Conservation (phyloP, 23 tunicate genomes). For the Halocynthia roretzi region DNA sequence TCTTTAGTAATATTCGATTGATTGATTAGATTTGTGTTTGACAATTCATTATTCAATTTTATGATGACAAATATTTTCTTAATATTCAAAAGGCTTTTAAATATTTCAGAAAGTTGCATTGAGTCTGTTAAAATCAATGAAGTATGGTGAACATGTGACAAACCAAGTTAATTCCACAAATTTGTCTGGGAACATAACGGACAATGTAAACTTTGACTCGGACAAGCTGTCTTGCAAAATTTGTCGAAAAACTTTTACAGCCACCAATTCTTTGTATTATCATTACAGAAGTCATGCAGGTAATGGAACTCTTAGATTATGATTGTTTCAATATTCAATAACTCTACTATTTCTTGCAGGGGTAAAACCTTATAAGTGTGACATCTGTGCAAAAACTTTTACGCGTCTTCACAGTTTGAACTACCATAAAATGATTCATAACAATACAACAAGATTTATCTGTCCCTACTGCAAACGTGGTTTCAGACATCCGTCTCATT, state of each 20-base stretch:
- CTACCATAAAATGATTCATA: slow-evolving; percentile 68
- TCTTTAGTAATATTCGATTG: too few relatives aligned
- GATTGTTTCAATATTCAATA: not conserved
- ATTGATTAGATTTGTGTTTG: too few relatives aligned
- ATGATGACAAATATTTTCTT: too few relatives aligned
- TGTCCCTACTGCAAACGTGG: slow-evolving; percentile 37
- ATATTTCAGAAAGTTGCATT: too few relatives aligned
- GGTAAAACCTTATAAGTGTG: slow-evolving; percentile 61
- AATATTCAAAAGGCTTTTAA: too few relatives aligned
- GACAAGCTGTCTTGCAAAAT: slow-evolving; percentile 34
- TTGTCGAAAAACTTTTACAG: slow-evolving; percentile 61
- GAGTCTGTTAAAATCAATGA: too few relatives aligned
- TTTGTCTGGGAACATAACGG: too few relatives aligned
- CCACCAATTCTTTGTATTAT: slow-evolving; percentile 63
- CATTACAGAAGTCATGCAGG: slow-evolving; percentile 83
- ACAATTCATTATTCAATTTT: too few relatives aligned
- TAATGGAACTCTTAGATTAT: not conserved
- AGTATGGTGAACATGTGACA: too few relatives aligned
- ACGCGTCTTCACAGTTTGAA: slow-evolving; percentile 66
- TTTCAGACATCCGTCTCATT: slow-evolving; percentile 77
- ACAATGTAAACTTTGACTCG: too few relatives aligned
- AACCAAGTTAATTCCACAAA: too few relatives aligned
- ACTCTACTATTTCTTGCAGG: slow-evolving; percentile 19
- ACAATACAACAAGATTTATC: slow-evolving; percentile 45
- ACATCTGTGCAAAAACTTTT: slow-evolving; percentile 58